Evolutionary conservation across 2,113 vertebrate genomes (phyloP).

Genomic region (Carassius gibelio): DNA sequence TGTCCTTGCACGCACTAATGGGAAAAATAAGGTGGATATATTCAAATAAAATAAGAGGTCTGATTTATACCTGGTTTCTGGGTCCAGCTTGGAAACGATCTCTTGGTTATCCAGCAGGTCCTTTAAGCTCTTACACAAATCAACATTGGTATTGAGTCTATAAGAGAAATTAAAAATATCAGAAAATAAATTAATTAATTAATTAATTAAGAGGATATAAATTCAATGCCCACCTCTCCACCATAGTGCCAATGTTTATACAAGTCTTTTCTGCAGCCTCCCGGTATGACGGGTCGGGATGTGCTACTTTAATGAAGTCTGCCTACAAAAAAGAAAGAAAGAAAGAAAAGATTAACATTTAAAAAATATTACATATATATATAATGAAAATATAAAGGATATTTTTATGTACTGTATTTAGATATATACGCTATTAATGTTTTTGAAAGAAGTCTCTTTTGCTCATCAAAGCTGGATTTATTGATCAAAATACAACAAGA

Average conservation of each 20-base stretch:
- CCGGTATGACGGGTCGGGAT: slow-evolving; percentile 86
- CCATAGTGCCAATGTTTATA: slow-evolving; percentile 87
- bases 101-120: slow-evolving; percentile 80
- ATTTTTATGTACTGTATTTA: too few species aligned
- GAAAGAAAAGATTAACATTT: too few species aligned
- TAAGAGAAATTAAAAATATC: neutral
- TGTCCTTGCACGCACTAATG: too few species aligned
- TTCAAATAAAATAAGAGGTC: neutral
- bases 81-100: slow-evolving; percentile 81
- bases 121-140: slow-evolving; percentile 88
- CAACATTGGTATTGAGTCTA: slow-evolving; percentile 95
- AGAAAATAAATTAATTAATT: neutral
- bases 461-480: neutral
- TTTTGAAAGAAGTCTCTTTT: neutral
- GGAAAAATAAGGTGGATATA: neutral
- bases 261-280: slow-evolving; percentile 93
- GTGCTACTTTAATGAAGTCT: slow-evolving; percentile 95
- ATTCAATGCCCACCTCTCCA: slow-evolving; percentile 83
- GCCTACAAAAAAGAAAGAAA: slow-evolving; percentile 73
- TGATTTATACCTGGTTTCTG: slow-evolving; percentile 85
- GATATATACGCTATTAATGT: too few species aligned
- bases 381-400: too few species aligned
- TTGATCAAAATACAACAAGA: neutral
- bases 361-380: too few species aligned
- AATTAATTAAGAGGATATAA: neutral